Evolutionary conservation across 2,113 vertebrate species (phyloP).

Genomic region (Nannospalax galili): DNA sequence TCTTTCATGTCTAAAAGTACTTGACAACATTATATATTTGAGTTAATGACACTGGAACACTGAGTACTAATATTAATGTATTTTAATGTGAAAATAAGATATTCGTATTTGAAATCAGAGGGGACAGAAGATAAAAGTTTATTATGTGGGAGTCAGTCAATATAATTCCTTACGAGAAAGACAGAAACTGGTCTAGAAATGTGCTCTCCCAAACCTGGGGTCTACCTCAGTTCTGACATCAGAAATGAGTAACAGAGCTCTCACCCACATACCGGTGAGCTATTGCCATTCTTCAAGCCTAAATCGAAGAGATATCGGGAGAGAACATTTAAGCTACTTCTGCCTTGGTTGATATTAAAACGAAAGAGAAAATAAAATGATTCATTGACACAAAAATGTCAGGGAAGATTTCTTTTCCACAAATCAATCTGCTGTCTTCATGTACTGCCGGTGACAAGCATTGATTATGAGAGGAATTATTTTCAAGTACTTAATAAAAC

Average conservation of each 20-base stretch:
- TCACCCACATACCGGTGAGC: not conserved
- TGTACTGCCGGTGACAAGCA: not conserved
- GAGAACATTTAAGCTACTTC: not conserved
- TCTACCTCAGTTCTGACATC: not conserved
- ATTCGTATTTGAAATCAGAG: not conserved
- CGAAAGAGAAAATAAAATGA: not conserved
- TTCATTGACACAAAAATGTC: not conserved
- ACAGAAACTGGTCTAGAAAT: not conserved
- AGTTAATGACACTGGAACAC: not conserved
- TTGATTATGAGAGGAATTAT: not conserved
- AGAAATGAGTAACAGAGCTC: not conserved
- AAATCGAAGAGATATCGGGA: not conserved
- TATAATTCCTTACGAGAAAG: not conserved
- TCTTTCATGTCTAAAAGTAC: not conserved
- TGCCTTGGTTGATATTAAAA: not conserved
- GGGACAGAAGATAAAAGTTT: not conserved
- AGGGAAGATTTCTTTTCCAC: not conserved
- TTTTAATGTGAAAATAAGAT: constrained; percentile 47
- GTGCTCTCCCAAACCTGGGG: not conserved
- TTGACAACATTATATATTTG: not conserved
- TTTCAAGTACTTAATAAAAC: constrained; percentile 34
- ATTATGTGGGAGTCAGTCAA: not conserved
- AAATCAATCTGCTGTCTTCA: not conserved
- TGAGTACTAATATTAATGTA: not conserved
- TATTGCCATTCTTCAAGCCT: not conserved